phyloP scores from a whole-genome alignment of 2,797 vertebrate species.

The Paramormyrops hopkinsi region DNA sequence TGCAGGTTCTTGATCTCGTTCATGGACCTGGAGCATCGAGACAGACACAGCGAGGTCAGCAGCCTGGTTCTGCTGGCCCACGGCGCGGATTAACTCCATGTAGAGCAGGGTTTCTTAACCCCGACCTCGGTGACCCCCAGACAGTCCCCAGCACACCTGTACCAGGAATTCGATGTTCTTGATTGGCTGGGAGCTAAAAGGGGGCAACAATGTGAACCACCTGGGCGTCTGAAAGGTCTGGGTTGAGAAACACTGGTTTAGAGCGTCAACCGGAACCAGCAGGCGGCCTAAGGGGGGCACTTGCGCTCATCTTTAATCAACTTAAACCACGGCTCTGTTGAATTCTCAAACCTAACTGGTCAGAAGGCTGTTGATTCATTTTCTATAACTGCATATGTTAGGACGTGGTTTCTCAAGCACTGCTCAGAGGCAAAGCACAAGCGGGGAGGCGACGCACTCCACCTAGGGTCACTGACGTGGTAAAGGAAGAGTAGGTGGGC shows the following conservation, averaged over 20 bases:
- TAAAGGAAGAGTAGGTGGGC: background rate
- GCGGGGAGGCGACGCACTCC: background rate
- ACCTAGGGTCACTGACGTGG: background rate
- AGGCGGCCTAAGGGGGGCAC: background rate
- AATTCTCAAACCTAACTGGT: background rate
- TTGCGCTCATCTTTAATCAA: background rate
- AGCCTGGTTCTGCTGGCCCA: background rate
- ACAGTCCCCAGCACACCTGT: background rate
- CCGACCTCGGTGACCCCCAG: background rate
- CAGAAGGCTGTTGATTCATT: background rate
- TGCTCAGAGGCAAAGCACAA: background rate
- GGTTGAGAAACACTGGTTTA: background rate
- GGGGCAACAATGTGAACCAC: background rate
- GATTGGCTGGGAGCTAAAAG: background rate
- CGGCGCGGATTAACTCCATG: background rate
- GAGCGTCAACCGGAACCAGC: background rate
- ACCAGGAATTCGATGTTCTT: background rate
- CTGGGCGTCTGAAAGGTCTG: background rate
- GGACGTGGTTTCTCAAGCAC: background rate
- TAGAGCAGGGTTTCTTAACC: background rate
- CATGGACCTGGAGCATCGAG: slow-evolving; percentile 74
- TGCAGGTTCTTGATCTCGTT: slow-evolving; percentile 97
- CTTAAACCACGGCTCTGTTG: background rate
- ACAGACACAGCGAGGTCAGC: background rate
- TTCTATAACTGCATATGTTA: background rate